Evolutionary conservation across 2,888 invertebrate genomes (phyloP).

Genomic region (Agrypnus murinus): DNA sequence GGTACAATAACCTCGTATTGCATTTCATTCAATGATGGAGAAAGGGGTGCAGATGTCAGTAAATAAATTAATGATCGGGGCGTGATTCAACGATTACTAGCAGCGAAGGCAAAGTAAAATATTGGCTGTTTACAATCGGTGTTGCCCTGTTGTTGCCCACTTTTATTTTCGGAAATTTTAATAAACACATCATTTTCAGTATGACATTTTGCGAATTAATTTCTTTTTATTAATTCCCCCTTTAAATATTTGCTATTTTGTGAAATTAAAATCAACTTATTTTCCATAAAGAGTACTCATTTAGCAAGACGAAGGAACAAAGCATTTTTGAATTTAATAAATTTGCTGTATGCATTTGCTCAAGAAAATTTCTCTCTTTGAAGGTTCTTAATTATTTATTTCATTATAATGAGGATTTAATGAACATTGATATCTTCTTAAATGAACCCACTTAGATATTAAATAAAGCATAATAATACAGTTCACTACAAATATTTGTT

Average conservation of each 20-base stretch:
- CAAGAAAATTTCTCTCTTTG: conserved; percentile 13
- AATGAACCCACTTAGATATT: conserved; percentile 58
- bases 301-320: conserved; percentile 13
- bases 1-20: conserved; percentile 49
- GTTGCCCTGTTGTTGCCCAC: background rate
- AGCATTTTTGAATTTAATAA: conserved; percentile 28
- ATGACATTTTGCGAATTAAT: too few species aligned
- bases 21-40: conserved; percentile 48
- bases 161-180: too few species aligned
- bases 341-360: conserved; percentile 28
- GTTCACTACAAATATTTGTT: conserved; percentile 41
- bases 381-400: conserved; percentile 53
- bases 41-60: conserved; percentile 49
- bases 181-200: too few species aligned
- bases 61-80: conserved; percentile 49
- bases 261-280: background rate
- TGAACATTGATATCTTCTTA: conserved; percentile 46
- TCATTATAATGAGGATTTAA: conserved; percentile 54
- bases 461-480: conserved; percentile 32
- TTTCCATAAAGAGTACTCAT: conserved; percentile 11
- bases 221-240: too few species aligned
- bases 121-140: conserved; percentile 33
- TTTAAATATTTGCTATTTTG: background rate
- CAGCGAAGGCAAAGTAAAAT: conserved; percentile 35
- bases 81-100: conserved; percentile 46